phyloP scores from a whole-genome alignment of 2,797 vertebrate genomes.

The Silurus aristotelis region DNA sequence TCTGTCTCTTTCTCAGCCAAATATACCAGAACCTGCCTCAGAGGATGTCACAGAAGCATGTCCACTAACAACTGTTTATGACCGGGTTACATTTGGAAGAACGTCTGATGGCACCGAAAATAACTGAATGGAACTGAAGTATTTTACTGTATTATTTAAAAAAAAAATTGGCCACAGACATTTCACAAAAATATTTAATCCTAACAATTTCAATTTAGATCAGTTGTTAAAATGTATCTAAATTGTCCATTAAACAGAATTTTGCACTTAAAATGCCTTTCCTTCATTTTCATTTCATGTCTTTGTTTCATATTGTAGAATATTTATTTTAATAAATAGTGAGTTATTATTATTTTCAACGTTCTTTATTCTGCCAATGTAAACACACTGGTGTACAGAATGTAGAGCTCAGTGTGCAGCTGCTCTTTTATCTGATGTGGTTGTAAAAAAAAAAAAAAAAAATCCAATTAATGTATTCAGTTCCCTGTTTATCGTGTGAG shows the following conservation, averaged over 20 bases:
- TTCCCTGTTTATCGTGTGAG: background rate
- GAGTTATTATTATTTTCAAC: background rate
- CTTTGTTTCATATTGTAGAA: background rate
- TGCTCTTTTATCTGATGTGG: background rate
- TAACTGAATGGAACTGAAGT: background rate
- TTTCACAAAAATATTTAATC: too few species aligned
- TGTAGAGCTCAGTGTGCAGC: background rate
- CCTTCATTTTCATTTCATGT: background rate
- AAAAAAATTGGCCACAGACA: too few species aligned
- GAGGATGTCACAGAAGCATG: background rate
- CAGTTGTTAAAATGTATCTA: too few species aligned
- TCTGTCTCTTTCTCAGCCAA: background rate
- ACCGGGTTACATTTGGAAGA: background rate
- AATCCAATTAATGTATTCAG: background rate
- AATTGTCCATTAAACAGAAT: too few species aligned
- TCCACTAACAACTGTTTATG: constrained; percentile 16
- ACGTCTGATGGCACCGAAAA: too few species aligned
- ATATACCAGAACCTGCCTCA: background rate
- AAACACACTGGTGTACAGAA: too few species aligned
- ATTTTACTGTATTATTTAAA: background rate
- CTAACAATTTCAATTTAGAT: too few species aligned
- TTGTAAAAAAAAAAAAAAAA: background rate
- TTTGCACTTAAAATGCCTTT: too few species aligned
- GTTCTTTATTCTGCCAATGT: background rate
- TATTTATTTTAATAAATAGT: background rate